Evolutionary conservation across 2,797 vertebrate species (phyloP).

Genomic region (Propithecus deckenii): DNA sequence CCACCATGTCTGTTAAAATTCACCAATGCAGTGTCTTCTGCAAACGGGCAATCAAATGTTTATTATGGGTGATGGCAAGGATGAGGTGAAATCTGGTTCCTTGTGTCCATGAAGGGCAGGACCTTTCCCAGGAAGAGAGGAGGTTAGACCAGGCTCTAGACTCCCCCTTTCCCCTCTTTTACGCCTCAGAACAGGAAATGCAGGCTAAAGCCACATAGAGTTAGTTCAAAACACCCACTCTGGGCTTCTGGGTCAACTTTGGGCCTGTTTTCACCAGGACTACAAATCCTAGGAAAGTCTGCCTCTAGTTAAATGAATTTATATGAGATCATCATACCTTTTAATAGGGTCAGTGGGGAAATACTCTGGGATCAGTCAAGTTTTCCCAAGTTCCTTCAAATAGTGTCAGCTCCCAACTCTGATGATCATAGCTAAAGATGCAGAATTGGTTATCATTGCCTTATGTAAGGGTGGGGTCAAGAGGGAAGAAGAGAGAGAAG

Average conservation of each 20-base stretch:
- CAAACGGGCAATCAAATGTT: neutral
- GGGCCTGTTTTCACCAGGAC: neutral
- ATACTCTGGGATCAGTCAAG: neutral
- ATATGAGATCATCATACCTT: neutral
- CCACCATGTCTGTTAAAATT: neutral
- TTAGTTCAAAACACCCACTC: neutral
- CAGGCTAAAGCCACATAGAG: neutral
- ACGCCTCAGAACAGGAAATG: neutral
- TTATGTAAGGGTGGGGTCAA: neutral
- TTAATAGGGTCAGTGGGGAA: neutral
- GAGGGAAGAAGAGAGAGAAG: neutral
- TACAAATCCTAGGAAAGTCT: neutral
- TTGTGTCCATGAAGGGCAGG: neutral
- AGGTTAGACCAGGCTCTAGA: neutral
- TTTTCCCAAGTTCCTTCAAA: neutral
- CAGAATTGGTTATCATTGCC: neutral
- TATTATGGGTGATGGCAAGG: neutral
- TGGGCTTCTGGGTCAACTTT: neutral
- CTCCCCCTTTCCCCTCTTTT: neutral
- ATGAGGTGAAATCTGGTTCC: neutral
- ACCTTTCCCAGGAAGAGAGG: neutral
- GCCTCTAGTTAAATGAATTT: neutral
- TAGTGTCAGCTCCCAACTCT: neutral
- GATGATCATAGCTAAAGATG: neutral
- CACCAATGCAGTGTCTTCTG: neutral